These are phyloP conservation scores for Cetonia aurata DNA, from an alignment of 2,888 invertebrate species.

Conservation along the genomic window DNA sequence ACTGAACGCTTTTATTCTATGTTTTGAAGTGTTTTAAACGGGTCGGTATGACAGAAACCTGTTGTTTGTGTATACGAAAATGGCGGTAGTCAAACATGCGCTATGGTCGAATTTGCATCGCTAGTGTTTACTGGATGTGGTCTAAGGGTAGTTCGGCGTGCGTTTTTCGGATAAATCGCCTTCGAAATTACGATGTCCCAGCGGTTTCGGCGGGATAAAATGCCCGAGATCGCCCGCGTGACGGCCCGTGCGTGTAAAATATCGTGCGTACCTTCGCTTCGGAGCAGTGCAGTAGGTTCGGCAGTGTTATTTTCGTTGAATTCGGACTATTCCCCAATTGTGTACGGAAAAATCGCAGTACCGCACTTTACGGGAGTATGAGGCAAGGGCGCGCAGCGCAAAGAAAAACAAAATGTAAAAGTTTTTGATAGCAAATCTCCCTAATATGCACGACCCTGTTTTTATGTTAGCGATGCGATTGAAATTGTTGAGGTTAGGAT, in stretches of 20 bases:
- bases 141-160: conserved; percentile 62
- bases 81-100: conserved; percentile 65
- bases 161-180: conserved; percentile 36
- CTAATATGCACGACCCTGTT: conserved; percentile 13
- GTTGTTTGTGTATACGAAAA: conserved; percentile 55
- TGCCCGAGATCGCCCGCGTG: conserved; percentile 7
- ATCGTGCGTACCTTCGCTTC: conserved; percentile 35
- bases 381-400: conserved; percentile 71
- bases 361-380: conserved; percentile 62
- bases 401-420: conserved; percentile 71
- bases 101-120: conserved; percentile 63
- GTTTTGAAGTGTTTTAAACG: conserved; percentile 42
- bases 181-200: conserved; percentile 31
- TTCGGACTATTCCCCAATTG: conserved; percentile 32
- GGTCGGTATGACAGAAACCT: conserved; percentile 56
- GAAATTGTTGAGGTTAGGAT: conserved; percentile 59
- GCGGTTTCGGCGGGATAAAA: conserved; percentile 28
- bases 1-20: conserved; percentile 23
- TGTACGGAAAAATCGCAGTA: conserved; percentile 34
- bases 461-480: conserved; percentile 38
- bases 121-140: conserved; percentile 70
- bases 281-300: conserved; percentile 29
- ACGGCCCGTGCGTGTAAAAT: conserved; percentile 20
- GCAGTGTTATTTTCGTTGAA: conserved; percentile 40
- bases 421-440: conserved; percentile 47